These are phyloP conservation scores for Poecilia velifera DNA, from an alignment of 2,797 vertebrate genomes.

Conservation along the genomic window DNA sequence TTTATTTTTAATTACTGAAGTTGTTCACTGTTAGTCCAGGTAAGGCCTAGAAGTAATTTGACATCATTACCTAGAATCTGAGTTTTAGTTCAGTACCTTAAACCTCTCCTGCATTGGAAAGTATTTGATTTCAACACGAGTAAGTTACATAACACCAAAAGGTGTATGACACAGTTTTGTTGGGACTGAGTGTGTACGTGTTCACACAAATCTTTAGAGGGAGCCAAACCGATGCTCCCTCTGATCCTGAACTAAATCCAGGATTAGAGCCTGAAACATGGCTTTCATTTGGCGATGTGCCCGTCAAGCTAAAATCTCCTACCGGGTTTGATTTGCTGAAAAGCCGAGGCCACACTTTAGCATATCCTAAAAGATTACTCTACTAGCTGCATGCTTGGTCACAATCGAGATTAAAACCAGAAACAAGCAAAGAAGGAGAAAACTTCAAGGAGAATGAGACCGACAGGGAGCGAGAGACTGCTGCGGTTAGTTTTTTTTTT, in stretches of 20 bases:
- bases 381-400: background rate
- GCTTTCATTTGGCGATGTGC: slow-evolving; percentile 60
- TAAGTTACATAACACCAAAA: slow-evolving; percentile 63
- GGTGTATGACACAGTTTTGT: slow-evolving; percentile 65
- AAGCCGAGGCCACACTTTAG: slow-evolving; percentile 36
- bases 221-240: slow-evolving; percentile 52
- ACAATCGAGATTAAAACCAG: background rate
- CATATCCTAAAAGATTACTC: slow-evolving; percentile 15
- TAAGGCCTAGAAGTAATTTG: background rate
- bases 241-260: slow-evolving; percentile 68
- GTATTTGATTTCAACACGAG: slow-evolving; percentile 58
- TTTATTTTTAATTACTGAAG: background rate
- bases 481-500: slow-evolving; percentile 16
- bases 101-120: slow-evolving; percentile 22
- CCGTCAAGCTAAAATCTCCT: slow-evolving; percentile 40
- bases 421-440: slow-evolving; percentile 9
- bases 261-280: slow-evolving; percentile 60
- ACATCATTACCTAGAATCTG: background rate
- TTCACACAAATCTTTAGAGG: slow-evolving; percentile 24
- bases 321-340: slow-evolving; percentile 30
- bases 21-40: background rate
- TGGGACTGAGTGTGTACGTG: slow-evolving; percentile 9
- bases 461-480: slow-evolving; percentile 18
- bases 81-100: slow-evolving; percentile 21
- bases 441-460: slow-evolving; percentile 4